A percentile compares a stretch with the other conserved stretches of the same genome.
Conservation (phyloP, 2,797 vertebrate genomes). For the Octomys mimax region DNA sequence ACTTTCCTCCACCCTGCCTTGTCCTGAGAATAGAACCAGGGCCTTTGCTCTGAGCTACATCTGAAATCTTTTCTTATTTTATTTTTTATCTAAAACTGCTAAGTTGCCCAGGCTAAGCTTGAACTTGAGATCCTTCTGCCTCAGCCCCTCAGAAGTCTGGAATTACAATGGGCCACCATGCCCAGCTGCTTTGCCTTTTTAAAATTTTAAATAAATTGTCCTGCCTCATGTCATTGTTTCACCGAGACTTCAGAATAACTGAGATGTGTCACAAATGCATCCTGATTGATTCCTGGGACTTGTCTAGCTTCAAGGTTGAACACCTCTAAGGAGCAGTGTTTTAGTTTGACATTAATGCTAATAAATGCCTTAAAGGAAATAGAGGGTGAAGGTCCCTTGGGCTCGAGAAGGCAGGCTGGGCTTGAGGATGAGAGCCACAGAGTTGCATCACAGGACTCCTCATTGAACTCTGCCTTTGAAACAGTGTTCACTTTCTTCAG, state of each 20-base stretch:
- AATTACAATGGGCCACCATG: neutral
- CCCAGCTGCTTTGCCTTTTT: neutral
- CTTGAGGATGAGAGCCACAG: no score
- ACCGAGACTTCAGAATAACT: neutral
- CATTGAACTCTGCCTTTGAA: neutral
- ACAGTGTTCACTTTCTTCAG: neutral
- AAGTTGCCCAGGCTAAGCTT: neutral
- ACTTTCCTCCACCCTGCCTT: neutral
- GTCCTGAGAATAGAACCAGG: neutral
- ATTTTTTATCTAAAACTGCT: neutral
- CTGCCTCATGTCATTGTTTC: neutral
- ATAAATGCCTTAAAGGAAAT: neutral
- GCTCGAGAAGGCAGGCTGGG: neutral
- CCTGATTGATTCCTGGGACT: neutral
- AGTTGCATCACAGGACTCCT: neutral
- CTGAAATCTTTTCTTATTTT: no score
- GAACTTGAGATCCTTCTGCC: neutral
- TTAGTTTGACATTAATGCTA: neutral
- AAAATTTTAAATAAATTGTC: neutral
- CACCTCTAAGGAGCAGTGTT: neutral
- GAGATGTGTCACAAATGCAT: neutral
- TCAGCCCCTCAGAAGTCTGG: neutral
- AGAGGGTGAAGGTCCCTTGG: neutral
- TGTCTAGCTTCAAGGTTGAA: neutral
- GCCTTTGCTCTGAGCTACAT: neutral